These are phyloP conservation scores for Pseudopipra pipra DNA, from an alignment of 2,113 vertebrate species.

Conservation along the genomic window DNA sequence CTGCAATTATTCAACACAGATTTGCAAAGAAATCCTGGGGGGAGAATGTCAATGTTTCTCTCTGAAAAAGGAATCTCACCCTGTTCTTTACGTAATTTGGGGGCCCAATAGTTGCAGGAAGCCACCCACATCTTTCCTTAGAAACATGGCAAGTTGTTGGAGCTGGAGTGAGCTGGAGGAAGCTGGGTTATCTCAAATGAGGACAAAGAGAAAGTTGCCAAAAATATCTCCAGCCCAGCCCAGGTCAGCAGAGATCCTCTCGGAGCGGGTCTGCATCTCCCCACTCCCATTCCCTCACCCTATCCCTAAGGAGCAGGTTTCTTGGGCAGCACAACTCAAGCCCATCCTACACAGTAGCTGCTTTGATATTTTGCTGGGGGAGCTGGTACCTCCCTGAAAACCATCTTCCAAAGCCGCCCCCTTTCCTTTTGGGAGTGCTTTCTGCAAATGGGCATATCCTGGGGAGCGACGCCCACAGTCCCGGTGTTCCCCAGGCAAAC, in stretches of 20 bases:
- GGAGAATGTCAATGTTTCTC: background rate
- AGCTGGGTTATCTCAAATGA: background rate
- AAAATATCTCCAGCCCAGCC: background rate
- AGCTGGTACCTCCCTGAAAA: background rate
- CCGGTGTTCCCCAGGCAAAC: background rate
- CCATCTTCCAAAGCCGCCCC: background rate
- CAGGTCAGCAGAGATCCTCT: background rate
- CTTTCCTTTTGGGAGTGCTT: rapidly evolving
- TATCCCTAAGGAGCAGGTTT: background rate
- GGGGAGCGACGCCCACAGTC: background rate
- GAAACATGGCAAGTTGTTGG: background rate
- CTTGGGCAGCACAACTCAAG: rapidly evolving
- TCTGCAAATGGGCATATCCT: background rate
- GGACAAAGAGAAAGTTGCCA: background rate
- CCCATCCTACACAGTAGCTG: background rate
- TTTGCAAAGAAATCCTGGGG: background rate
- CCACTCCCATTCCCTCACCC: background rate
- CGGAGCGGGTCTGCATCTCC: rapidly evolving
- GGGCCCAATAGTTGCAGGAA: background rate
- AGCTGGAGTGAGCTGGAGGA: background rate
- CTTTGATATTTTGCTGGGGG: background rate
- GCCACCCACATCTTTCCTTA: constrained; percentile 39
- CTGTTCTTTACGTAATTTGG: background rate
- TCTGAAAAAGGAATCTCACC: background rate
- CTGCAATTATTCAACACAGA: background rate